Evolutionary conservation across 2,888 invertebrate species (phyloP).

Genomic region (Andrena praecox): DNA sequence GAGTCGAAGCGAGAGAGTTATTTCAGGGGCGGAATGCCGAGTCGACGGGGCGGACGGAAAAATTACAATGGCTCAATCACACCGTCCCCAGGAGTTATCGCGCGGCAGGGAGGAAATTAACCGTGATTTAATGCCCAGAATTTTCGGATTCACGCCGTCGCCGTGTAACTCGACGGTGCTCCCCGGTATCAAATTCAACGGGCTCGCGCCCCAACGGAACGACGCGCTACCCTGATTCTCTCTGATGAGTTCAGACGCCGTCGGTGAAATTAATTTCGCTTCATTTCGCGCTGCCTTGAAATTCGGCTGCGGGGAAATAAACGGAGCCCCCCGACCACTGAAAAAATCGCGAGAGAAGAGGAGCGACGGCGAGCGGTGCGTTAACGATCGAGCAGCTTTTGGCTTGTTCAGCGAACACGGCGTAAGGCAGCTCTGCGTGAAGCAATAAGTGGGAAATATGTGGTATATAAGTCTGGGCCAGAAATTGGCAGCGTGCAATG

Average conservation of each 20-base stretch:
- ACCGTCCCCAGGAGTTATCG: slow-evolving; percentile 44
- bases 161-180: slow-evolving; percentile 49
- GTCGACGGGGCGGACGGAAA: slow-evolving; percentile 17
- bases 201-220: slow-evolving; percentile 51
- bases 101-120: slow-evolving; percentile 58
- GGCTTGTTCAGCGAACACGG: background rate
- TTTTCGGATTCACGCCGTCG: slow-evolving; percentile 61
- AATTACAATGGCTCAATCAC: slow-evolving; percentile 64
- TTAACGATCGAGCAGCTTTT: background rate
- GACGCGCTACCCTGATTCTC: slow-evolving; percentile 64
- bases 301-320: slow-evolving; percentile 61
- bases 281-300: slow-evolving; percentile 64
- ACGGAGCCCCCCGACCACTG: slow-evolving; percentile 33
- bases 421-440: no score
- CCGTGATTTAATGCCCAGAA: slow-evolving; percentile 64
- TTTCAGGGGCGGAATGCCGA: slow-evolving; percentile 25
- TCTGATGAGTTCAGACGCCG: slow-evolving; percentile 71
- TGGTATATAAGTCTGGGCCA: no score
- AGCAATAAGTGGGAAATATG: no score
- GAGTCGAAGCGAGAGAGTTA: slow-evolving; percentile 31
- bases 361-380: background rate
- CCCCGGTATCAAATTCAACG: slow-evolving; percentile 64
- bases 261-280: slow-evolving; percentile 73
- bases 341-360: slow-evolving; percentile 7
- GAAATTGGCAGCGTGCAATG: no score